Conservation (phyloP, 1,140 invertebrate genomes). For the Ridgeia piscesae region DNA sequence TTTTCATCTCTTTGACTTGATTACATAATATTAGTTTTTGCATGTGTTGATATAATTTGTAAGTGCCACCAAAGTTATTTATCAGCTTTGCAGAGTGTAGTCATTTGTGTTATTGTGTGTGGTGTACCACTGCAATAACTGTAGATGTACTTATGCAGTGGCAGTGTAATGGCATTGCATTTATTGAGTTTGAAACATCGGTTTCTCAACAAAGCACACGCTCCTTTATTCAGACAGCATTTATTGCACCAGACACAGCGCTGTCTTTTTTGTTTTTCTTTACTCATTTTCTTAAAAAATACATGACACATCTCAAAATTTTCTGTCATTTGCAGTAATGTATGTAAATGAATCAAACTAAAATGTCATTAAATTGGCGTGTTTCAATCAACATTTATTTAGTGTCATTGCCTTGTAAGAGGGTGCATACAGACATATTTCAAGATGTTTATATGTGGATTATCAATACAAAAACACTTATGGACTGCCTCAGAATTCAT, state of each 20-base stretch:
- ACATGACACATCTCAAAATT: background rate
- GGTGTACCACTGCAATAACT: background rate
- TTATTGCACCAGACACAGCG: background rate
- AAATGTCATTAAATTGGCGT: too few relatives aligned
- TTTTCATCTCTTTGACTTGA: too few relatives aligned
- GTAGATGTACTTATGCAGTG: background rate
- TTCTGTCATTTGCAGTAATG: too few relatives aligned
- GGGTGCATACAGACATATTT: too few relatives aligned
- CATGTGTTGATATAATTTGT: too few relatives aligned
- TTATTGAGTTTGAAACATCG: background rate
- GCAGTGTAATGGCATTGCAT: background rate
- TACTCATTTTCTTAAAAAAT: background rate
- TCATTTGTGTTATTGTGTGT: too few relatives aligned
- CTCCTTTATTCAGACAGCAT: background rate
- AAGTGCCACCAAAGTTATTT: too few relatives aligned
- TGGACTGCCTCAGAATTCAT: background rate
- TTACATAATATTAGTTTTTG: too few relatives aligned
- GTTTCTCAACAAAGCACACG: background rate
- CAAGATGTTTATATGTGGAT: background rate
- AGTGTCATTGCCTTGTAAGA: too few relatives aligned
- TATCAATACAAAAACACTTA: background rate
- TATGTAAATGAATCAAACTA: too few relatives aligned
- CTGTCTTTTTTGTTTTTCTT: background rate
- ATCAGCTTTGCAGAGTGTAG: too few relatives aligned
- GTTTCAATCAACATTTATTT: too few relatives aligned